Evolutionary conservation across 2,888 invertebrate genomes (phyloP).

Genomic region (Oeneis ivallda): DNA sequence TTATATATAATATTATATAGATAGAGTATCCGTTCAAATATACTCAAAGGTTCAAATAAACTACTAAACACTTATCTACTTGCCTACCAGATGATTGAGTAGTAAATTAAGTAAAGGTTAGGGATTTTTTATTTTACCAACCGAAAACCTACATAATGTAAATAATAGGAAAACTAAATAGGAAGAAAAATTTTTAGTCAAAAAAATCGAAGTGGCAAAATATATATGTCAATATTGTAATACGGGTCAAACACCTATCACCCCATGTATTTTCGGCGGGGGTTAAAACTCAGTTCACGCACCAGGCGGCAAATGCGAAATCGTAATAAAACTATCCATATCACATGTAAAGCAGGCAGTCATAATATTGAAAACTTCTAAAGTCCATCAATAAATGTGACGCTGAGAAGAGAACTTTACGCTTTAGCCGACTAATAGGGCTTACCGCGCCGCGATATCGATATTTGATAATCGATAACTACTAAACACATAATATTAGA

Average conservation of each 20-base stretch:
- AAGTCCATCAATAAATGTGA: slow-evolving; percentile 81
- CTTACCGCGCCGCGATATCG: slow-evolving; percentile 30
- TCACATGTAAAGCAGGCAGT: slow-evolving; percentile 77
- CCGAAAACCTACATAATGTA: no score
- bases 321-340: slow-evolving; percentile 79
- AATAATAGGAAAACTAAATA: background rate
- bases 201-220: background rate
- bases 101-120: no score
- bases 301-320: slow-evolving; percentile 81
- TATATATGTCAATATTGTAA: slow-evolving; percentile 16
- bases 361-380: slow-evolving; percentile 81
- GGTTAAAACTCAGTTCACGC: slow-evolving; percentile 64
- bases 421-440: slow-evolving; percentile 49
- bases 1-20: no score
- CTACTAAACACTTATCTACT: no score
- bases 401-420: slow-evolving; percentile 69
- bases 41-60: no score
- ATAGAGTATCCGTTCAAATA: no score
- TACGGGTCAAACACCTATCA: slow-evolving; percentile 46
- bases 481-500: slow-evolving; percentile 27
- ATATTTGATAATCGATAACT: slow-evolving; percentile 36
- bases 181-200: background rate
- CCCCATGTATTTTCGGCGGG: slow-evolving; percentile 39
- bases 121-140: no score
- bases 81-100: no score